Evolutionary conservation across 2,888 invertebrate species (phyloP).

Genomic region (Scaeva pyrastri): DNA sequence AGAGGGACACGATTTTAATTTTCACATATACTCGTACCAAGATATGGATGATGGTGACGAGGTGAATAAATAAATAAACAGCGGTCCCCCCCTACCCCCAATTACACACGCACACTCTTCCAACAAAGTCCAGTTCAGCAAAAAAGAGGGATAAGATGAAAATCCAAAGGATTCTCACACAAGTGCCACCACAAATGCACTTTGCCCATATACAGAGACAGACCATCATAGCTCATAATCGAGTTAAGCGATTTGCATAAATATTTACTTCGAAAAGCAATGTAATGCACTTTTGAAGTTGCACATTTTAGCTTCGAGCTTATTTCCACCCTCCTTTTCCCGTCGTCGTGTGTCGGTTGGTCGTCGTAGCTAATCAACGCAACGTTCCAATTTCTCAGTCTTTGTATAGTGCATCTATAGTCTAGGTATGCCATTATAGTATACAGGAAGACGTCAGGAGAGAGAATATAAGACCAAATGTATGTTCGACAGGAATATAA

Average conservation of each 20-base stretch:
- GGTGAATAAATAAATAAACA: conserved; percentile 70
- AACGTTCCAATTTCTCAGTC: conserved; percentile 60
- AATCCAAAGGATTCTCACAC: conserved; percentile 49
- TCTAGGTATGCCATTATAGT: neutral
- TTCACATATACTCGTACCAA: conserved; percentile 23
- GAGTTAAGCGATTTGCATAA: conserved; percentile 76
- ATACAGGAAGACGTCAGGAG: conserved; percentile 29
- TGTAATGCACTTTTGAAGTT: conserved; percentile 76
- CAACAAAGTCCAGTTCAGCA: neutral
- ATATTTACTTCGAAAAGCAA: conserved; percentile 72
- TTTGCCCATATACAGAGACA: conserved; percentile 29
- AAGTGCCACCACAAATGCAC: conserved; percentile 61
- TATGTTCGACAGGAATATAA: neutral
- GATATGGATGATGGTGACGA: conserved; percentile 38
- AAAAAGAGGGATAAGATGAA: neutral
- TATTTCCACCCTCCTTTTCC: conserved; percentile 48
- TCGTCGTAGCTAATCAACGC: conserved; percentile 64
- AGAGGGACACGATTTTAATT: conserved; percentile 69
- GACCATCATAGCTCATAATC: conserved; percentile 68
- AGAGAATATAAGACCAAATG: neutral
- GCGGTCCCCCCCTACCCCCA: conserved; percentile 26
- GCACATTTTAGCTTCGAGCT: conserved; percentile 57
- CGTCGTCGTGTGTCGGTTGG: no score
- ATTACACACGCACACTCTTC: neutral
- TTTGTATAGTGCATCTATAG: conserved; percentile 7